Evolutionary conservation across 2,888 invertebrate species (phyloP), one percentile per base, ranked within the genome.

Genomic region (Patella pellucida): DNA sequence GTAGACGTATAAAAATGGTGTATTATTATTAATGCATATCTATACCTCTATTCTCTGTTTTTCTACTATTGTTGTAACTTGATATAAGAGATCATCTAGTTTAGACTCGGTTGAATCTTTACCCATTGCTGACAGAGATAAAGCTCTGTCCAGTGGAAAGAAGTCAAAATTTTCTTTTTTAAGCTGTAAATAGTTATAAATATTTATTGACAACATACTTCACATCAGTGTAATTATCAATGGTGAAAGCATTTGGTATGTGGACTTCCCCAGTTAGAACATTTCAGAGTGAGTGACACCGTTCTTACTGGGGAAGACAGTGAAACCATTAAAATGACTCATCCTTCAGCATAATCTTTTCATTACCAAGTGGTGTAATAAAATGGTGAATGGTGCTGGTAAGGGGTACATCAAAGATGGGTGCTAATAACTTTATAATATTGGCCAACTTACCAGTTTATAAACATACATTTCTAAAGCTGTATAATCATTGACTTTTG

Each of bases 71-170:
- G 85, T 85, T 27, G 88, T 86, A 19, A 91, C 89, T 73, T 90
- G 87, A 68, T 87, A 86, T 51, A 91, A 83, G 3, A 91, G 82
- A 69, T 89, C 89, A 76, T 91, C 90, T 70, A 91, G 87, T 78
- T 90, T 90, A 1, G 89, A 87, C 77, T 91, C 91, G 0, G 90
- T 89, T 15, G 89, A 88, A 78, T 90, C 91, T 77, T 91, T 90
- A 52, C 91, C 91, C 88, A 89, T 90, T 5, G 88, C 85, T n/a
- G 88, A 86, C 77, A 91, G 82, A 0, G 90, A 90, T 78, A 91
- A 80, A 12, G 91, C 91, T 15, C 90, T 84, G 78, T 91, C 90
- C 76, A 91, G 80, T 0, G 91, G 91, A 79, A 90, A 91, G 85
- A 91, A 91, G 78, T 90, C 90, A 78, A 86, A 89, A 77, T 88